Base-by-base conservation (phyloP, 2,113 vertebrate genomes). In the Rousettus leschenaultii region DNA sequence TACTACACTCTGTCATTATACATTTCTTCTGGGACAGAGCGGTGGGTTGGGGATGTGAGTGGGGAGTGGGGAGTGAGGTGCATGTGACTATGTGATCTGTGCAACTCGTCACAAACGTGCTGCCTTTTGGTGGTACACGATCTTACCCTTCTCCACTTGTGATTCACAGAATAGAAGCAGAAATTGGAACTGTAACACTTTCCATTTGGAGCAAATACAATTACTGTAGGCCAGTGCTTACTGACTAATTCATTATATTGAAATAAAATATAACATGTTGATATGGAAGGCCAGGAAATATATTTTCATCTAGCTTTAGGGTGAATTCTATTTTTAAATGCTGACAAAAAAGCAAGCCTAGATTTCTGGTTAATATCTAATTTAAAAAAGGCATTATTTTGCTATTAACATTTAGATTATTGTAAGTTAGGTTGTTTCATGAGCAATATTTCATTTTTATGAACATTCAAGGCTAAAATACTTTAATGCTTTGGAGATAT, bases 351-450 rank as follows among this genome's bases (percentile, higher is more conserved):
- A 65, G 68, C 38, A n/a, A 68, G 45, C 35, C 70, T 89, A n/a
- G 33, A 63, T 87, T 89, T 89, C 48, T 92, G 45, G 38, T 38
- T 86, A n/a, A 51, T 51, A 51, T 51, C 51, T 51, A 51, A 51
- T 51, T 51, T 15, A 16, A 51, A 43, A 89, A 96, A 70, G 45
- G 57, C 68, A 21, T 77, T 82, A 59, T 82, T 84, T 94, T 94
- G 74, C 74, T 65, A 2, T 92, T 95, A 90, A 94, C 33, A 22
- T 92, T 94, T 73, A 96, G 84, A 95, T 95, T 79, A 2, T 73
- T 86, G 1, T 90, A 89, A 92, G 15, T 82, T 83, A 73, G 30
- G 48, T 92, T 35, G 38, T 82, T 86, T 95, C 82, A 73, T 63
- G 55, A 74, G 9, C 63, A 38, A 1, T 68, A 43, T 88, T 57